phyloP scores from a whole-genome alignment of 2,113 vertebrate species.

The Motacilla tschutschensis region DNA sequence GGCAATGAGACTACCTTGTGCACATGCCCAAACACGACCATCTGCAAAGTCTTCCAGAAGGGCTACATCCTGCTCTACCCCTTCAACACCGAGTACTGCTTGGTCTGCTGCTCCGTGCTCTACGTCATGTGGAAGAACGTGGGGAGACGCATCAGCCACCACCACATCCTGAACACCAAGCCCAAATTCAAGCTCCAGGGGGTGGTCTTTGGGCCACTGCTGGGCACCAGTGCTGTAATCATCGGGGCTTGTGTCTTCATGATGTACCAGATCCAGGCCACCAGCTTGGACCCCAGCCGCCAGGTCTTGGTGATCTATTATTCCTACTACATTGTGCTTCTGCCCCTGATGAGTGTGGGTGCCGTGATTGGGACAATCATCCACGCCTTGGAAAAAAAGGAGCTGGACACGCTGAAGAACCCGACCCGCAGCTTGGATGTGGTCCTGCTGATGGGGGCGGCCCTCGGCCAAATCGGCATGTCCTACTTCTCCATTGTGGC shows the following conservation, averaged over 20 bases:
- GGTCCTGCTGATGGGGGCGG: constrained; percentile 78
- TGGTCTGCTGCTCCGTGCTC: constrained; percentile 83
- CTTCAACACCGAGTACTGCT: constrained; percentile 88
- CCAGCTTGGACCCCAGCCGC: not conserved
- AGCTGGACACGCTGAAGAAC: constrained; percentile 76
- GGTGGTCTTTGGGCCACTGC: constrained; percentile 69
- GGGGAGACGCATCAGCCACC: constrained; percentile 66
- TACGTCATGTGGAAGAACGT: constrained; percentile 94
- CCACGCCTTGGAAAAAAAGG: constrained; percentile 75
- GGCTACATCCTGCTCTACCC: constrained; percentile 87
- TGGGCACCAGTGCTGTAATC: constrained; percentile 70
- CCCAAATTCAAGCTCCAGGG: constrained; percentile 69
- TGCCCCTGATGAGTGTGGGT: constrained; percentile 79
- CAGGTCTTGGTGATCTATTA: constrained; percentile 82
- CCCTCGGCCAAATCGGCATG: constrained; percentile 81
- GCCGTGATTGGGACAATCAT: constrained; percentile 74
- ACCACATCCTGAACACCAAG: not conserved
- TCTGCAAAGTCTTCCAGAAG: constrained; percentile 80
- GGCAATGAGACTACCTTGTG: constrained; percentile 60
- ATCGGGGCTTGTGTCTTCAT: constrained; percentile 75
- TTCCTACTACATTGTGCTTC: constrained; percentile 74
- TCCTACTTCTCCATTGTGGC: constrained; percentile 91
- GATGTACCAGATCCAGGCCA: constrained; percentile 82
- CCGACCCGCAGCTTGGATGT: constrained; percentile 87
- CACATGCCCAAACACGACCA: constrained; percentile 55